phyloP scores from a whole-genome alignment of 2,113 vertebrate species.

The Hippotragus niger region DNA sequence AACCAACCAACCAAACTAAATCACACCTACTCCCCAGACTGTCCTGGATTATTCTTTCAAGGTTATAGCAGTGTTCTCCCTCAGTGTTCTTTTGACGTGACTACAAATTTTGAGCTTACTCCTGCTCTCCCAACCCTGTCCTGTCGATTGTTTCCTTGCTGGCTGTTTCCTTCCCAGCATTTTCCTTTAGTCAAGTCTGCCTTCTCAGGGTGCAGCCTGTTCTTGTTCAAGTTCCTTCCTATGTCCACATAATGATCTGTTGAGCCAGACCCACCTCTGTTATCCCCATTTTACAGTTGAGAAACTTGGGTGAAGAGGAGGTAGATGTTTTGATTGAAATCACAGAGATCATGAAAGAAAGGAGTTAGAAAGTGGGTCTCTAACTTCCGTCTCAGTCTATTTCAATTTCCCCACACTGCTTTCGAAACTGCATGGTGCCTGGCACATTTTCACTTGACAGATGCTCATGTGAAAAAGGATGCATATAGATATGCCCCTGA shows the following conservation, averaged over 20 bases:
- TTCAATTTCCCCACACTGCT: not conserved
- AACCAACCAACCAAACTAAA: not conserved
- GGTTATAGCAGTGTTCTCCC: fast-evolving
- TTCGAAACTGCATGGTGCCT: not conserved
- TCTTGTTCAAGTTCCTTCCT: not conserved
- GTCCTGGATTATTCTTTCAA: not conserved
- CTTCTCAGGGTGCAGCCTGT: not conserved
- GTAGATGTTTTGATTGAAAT: not conserved
- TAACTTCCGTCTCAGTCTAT: not conserved
- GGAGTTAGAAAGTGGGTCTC: not conserved
- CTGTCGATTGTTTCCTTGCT: not conserved
- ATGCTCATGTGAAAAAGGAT: slow-evolving; percentile 31
- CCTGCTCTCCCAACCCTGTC: not conserved
- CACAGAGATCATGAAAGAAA: not conserved
- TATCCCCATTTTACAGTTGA: not conserved
- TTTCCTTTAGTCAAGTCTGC: not conserved
- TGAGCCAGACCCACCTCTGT: not conserved
- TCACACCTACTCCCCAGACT: fast-evolving
- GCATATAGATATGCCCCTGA: slow-evolving; percentile 29
- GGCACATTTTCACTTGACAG: slow-evolving; percentile 47
- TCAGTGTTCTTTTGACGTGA: not conserved
- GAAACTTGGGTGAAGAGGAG: not conserved
- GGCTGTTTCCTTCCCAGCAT: not conserved
- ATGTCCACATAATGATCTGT: not conserved
- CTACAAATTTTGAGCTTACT: not conserved